Percentiles rank a stretch among this genome's conserved stretches.
Conservation (phyloP, 1,140 invertebrate species). For the Drosophila sucinea region DNA sequence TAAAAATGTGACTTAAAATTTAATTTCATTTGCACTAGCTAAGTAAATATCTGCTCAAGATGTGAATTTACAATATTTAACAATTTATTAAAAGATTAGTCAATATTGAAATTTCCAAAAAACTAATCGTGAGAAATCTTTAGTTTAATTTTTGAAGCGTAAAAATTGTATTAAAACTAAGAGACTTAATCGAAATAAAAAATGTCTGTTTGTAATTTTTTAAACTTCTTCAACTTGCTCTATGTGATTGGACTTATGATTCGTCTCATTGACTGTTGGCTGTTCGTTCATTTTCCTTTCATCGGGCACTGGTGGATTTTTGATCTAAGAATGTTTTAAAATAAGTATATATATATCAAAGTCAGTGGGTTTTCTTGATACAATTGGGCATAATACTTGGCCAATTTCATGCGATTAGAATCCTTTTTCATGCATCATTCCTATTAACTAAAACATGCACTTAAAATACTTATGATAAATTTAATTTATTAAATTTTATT, state of each 20-base stretch:
- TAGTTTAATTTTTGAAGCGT: no score
- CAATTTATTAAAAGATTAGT: no score
- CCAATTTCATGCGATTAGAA: background rate
- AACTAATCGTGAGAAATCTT: no score
- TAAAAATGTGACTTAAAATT: no score
- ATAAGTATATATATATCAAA: background rate
- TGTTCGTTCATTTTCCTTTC: background rate
- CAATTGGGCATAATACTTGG: background rate
- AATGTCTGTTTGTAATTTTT: background rate
- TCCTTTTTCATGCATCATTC: background rate
- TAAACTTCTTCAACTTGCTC: constrained; percentile 1
- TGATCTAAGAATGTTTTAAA: background rate
- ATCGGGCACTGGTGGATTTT: background rate
- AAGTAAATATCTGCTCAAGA: no score
- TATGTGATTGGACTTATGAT: constrained; percentile 8
- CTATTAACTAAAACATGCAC: constrained; percentile 25
- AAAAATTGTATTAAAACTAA: constrained; percentile 3
- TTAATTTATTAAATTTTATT: constrained; percentile 18
- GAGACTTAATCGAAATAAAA: background rate
- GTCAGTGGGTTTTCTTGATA: background rate
- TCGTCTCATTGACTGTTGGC: background rate
- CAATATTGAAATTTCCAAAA: no score
- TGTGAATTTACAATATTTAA: no score
- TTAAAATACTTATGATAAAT: constrained; percentile 9
- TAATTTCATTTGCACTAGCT: no score